phyloP scores from a whole-genome alignment of 2,888 invertebrate genomes.

The Thecocarcelia acutangulata region DNA sequence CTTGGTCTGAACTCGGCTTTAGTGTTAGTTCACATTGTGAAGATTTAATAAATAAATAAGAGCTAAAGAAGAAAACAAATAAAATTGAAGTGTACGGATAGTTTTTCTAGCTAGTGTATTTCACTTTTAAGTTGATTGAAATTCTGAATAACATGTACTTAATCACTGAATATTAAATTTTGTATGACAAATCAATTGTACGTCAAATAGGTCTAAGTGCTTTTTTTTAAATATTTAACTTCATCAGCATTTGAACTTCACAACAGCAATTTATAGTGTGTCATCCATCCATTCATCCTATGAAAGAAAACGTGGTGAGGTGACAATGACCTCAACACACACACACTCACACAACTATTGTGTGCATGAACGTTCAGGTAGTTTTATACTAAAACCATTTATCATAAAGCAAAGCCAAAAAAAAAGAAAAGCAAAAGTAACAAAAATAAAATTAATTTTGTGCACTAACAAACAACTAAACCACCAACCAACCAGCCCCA shows the following conservation, averaged over 20 bases:
- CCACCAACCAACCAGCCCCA: no score
- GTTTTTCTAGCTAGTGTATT: no score
- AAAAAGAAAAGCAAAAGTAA: background rate
- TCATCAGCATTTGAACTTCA: background rate
- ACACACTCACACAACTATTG: background rate
- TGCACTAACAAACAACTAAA: background rate
- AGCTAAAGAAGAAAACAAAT: no score
- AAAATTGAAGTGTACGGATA: no score
- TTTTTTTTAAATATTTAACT: background rate
- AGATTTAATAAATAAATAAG: no score
- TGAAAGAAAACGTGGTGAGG: background rate
- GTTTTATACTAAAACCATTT: slow-evolving; percentile 16
- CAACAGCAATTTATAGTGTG: slow-evolving; percentile 8
- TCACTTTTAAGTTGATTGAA: no score
- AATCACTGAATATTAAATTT: no score
- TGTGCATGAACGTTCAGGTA: slow-evolving; percentile 8
- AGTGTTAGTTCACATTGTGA: no score
- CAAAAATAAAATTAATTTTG: slow-evolving; percentile 7
- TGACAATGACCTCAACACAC: slow-evolving; percentile 21
- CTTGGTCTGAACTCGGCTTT: no score
- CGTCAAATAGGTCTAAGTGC: background rate
- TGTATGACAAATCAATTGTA: no score
- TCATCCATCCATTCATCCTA: no score
- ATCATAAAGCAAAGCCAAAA: slow-evolving; percentile 7
- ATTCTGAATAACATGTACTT: no score